Percentiles rank a stretch among this genome's conserved stretches.
phyloP scores from a whole-genome alignment of 2,797 vertebrate genomes.

The Macropus fuliginosus region DNA sequence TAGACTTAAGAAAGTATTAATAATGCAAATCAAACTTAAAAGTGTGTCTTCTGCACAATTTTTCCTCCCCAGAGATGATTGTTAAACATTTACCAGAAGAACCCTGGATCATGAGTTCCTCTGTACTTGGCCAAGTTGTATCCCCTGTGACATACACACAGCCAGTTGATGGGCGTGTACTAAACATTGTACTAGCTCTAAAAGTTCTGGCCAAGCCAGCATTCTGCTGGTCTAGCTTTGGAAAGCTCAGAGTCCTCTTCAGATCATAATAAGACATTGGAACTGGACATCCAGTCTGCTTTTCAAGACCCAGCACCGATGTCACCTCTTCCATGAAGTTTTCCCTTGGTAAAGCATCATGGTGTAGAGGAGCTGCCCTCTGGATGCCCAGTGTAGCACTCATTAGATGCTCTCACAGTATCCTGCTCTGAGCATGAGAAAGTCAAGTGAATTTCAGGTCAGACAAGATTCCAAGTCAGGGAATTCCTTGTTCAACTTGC shows the following conservation, averaged over 20 bases:
- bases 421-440: background rate
- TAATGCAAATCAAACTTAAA: background rate
- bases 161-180: background rate
- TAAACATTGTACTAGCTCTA: background rate
- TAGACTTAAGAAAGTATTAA: background rate
- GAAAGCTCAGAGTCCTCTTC: background rate
- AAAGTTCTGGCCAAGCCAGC: background rate
- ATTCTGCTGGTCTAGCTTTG: background rate
- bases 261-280: background rate
- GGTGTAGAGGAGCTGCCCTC: background rate
- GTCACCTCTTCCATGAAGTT: background rate
- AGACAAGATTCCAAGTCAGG: background rate
- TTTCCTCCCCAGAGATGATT: background rate
- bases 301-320: background rate
- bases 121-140: background rate
- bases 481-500: background rate
- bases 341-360: background rate
- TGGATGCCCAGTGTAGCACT: background rate
- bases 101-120: background rate
- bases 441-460: background rate
- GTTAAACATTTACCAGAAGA: background rate
- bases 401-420: background rate
- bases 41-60: background rate
- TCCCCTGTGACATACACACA: background rate
- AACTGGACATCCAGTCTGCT: background rate